phyloP scores from a whole-genome alignment of 2,888 invertebrate genomes.

The Plebejus melissa region DNA sequence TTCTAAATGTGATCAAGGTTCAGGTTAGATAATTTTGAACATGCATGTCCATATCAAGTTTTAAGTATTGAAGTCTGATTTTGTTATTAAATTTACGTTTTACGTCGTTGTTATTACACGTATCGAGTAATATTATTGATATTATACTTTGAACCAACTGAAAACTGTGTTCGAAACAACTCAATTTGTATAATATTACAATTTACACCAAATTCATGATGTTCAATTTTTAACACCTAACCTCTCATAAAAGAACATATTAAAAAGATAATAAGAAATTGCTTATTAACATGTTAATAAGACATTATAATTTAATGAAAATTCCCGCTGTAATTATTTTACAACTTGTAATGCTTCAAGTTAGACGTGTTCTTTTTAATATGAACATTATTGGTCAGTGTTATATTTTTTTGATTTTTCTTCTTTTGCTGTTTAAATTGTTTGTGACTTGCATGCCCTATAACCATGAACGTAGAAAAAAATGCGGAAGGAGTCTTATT shows the following conservation, averaged over 20 bases:
- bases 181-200: no score
- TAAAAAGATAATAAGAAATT: no score
- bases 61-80: background rate
- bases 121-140: background rate
- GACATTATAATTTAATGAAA: no score
- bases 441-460: background rate
- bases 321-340: no score
- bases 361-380: no score
- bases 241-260: background rate
- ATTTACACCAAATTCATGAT: background rate
- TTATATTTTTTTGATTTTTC: no score
- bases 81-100: background rate
- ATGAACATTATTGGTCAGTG: no score
- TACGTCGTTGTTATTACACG: background rate
- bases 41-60: background rate
- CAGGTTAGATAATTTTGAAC: background rate
- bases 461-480: no score
- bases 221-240: background rate
- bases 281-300: no score
- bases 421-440: background rate
- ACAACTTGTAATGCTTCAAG: no score
- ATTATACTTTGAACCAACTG: background rate
- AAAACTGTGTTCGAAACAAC: background rate
- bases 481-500: no score
- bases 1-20: conserved; percentile 6